A percentile compares a stretch with the other conserved stretches of the same genome.
Conservation (phyloP, 2,797 vertebrate species). For the Lepilemur septentrionalis region DNA sequence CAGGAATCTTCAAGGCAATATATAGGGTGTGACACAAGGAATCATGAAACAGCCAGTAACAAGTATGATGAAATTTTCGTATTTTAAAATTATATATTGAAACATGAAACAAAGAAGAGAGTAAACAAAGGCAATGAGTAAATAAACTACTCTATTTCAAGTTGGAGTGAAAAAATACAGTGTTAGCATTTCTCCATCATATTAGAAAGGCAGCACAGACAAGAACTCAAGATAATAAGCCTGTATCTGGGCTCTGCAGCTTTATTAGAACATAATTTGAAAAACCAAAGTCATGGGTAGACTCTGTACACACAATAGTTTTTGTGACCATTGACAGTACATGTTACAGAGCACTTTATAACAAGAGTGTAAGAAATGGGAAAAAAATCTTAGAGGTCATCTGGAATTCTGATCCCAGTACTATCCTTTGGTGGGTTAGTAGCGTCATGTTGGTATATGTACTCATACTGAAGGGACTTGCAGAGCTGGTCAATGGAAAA, state of each 20-base stretch:
- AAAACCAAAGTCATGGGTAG: background rate
- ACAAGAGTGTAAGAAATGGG: background rate
- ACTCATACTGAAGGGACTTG: background rate
- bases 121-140: background rate
- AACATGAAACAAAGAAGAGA: background rate
- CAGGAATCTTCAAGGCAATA: background rate
- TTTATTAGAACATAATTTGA: background rate
- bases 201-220: background rate
- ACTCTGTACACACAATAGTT: too few species aligned
- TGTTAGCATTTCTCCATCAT: background rate
- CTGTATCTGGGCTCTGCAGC: background rate
- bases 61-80: background rate
- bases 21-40: background rate
- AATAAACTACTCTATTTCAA: background rate
- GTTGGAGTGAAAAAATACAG: background rate
- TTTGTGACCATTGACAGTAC: background rate
- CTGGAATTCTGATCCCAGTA: background rate
- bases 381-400: too few species aligned
- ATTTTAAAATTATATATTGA: background rate
- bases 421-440: background rate
- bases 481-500: background rate
- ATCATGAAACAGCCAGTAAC: background rate
- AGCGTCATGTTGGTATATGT: background rate
- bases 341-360: background rate
- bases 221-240: too few species aligned